phyloP scores from a whole-genome alignment of 2,797 vertebrate genomes.

The Jordanella pulchra region DNA sequence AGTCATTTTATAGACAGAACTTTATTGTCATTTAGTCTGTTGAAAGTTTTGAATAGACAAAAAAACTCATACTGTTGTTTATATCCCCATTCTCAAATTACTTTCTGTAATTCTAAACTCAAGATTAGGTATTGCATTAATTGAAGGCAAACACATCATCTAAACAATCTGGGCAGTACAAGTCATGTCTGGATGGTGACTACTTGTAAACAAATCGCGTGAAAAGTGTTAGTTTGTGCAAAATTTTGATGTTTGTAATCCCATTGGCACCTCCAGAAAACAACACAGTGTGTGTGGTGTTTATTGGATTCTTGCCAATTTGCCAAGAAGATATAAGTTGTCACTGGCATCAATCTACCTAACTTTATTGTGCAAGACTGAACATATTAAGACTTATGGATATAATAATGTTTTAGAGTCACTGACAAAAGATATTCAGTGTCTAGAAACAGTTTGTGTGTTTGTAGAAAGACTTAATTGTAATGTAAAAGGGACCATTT shows the following conservation, averaged over 20 bases:
- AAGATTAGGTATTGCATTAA: background rate
- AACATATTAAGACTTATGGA: background rate
- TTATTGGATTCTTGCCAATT: slow-evolving; percentile 11
- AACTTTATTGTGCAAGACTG: slow-evolving; percentile 2
- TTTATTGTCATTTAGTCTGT: slow-evolving; percentile 12
- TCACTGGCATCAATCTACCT: slow-evolving; percentile 1
- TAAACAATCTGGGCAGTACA: background rate
- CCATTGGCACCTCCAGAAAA: slow-evolving; percentile 5
- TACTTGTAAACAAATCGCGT: background rate
- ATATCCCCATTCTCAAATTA: slow-evolving; percentile 14
- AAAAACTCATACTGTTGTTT: slow-evolving; percentile 8
- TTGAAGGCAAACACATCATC: slow-evolving; percentile 1
- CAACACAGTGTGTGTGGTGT: slow-evolving; percentile 6
- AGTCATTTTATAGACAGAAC: background rate
- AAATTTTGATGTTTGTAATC: background rate
- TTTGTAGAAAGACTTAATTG: no score
- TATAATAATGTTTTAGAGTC: slow-evolving; percentile 3
- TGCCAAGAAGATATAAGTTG: slow-evolving; percentile 3
- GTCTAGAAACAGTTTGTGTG: no score
- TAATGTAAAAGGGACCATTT: no score
- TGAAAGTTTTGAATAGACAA: slow-evolving; percentile 2
- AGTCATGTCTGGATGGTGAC: slow-evolving; percentile 6
- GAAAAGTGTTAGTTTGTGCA: background rate
- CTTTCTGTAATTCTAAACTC: slow-evolving; percentile 9
- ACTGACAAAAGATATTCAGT: no score